These are phyloP conservation scores for Rousettus leschenaultii DNA, from an alignment of 2,113 vertebrate genomes.

Conservation along the genomic window DNA sequence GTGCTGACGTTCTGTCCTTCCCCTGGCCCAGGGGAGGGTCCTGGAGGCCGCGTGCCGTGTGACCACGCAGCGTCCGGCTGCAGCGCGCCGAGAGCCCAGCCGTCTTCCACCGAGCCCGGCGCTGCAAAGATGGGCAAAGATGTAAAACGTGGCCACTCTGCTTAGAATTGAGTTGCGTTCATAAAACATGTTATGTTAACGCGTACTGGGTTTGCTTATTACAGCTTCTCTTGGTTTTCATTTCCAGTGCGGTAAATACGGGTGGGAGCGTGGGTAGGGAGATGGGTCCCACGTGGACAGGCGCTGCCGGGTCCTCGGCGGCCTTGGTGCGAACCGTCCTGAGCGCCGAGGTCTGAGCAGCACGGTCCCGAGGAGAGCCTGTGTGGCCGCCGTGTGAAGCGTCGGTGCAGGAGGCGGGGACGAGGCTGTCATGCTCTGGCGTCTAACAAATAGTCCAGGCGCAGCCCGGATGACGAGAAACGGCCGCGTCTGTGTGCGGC, in stretches of 20 bases:
- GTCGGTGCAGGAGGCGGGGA: fast-evolving
- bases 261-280: not conserved
- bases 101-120: not conserved
- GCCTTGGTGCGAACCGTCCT: not conserved
- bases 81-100: fast-evolving
- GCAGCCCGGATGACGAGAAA: not conserved
- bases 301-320: not conserved
- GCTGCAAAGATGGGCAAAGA: not conserved
- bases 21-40: not conserved
- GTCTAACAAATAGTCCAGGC: fast-evolving
- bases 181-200: not conserved
- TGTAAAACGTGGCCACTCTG: not conserved
- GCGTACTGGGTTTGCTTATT: no score
- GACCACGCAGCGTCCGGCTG: fast-evolving
- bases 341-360: not conserved
- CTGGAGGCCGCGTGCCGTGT: fast-evolving
- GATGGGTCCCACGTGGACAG: not conserved
- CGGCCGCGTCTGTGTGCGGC: not conserved
- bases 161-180: not conserved
- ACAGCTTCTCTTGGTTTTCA: not conserved
- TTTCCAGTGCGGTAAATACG: not conserved
- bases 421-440: not conserved
- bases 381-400: not conserved
- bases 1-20: not conserved
- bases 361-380: fast-evolving